phyloP scores from a whole-genome alignment of 2,888 invertebrate species.

The Pollenia amentaria region DNA sequence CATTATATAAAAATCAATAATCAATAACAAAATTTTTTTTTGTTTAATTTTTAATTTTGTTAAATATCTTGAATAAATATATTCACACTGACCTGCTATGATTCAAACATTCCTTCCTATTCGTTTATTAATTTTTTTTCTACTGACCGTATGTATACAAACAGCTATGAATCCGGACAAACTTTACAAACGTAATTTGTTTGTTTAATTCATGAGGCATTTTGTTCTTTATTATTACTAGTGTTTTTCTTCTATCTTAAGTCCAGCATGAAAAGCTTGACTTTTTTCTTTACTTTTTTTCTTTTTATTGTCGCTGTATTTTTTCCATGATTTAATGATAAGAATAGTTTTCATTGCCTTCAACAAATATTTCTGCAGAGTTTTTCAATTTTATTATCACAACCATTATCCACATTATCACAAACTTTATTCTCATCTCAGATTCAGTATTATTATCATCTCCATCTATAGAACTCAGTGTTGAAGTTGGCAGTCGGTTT shows the following conservation, averaged over 20 bases:
- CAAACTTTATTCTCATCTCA: conserved; percentile 9
- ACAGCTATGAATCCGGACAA: background rate
- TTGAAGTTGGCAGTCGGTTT: conserved; percentile 26
- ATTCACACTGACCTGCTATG: background rate
- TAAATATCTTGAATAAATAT: no score
- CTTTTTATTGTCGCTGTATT: background rate
- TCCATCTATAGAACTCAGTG: background rate
- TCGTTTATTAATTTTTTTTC: background rate
- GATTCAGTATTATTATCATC: background rate
- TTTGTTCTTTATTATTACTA: background rate
- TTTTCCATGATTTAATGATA: background rate
- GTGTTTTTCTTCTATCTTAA: background rate
- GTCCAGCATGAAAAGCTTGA: background rate
- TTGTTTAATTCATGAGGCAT: background rate
- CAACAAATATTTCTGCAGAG: background rate
- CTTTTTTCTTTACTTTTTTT: background rate
- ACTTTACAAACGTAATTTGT: background rate
- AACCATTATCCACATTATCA: conserved; percentile 4
- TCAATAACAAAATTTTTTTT: no score
- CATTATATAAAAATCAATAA: no score
- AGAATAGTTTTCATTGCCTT: conserved; percentile 11
- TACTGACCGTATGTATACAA: background rate
- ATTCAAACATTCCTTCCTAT: background rate
- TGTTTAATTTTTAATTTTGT: no score
- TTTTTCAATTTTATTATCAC: background rate